These are phyloP conservation scores for Euura saliciscinereae DNA, from an alignment of 1,140 invertebrate genomes.

Conservation along the genomic window DNA sequence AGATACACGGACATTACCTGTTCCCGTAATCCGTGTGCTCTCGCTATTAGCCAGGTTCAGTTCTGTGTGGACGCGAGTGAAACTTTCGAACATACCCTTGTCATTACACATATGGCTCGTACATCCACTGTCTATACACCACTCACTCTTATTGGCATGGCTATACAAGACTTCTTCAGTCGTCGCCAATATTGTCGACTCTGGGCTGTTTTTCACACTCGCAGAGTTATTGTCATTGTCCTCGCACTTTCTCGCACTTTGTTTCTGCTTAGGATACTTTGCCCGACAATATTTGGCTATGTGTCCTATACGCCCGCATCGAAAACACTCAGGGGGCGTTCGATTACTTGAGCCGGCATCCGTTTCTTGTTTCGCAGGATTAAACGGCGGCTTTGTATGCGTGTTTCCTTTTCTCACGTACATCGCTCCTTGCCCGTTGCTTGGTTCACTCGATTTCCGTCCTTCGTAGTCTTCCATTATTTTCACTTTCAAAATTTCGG, in stretches of 20 bases:
- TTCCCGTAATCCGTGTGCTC: slow-evolving; percentile 14
- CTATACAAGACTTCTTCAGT: background rate
- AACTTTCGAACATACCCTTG: slow-evolving; percentile 17
- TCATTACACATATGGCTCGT: slow-evolving; percentile 25
- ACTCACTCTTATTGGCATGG: background rate
- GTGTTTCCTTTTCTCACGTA: background rate
- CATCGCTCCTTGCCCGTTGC: background rate
- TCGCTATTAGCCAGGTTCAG: slow-evolving; percentile 10
- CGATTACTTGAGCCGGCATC: background rate
- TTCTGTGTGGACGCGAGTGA: background rate
- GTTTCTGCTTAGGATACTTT: background rate
- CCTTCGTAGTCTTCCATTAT: background rate
- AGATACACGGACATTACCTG: slow-evolving; percentile 16
- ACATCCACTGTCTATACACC: slow-evolving; percentile 8
- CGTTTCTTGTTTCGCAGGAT: background rate
- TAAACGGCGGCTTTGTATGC: background rate
- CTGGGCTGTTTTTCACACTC: background rate
- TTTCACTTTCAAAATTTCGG: background rate
- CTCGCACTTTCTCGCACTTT: background rate
- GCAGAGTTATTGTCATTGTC: background rate
- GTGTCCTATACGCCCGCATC: background rate
- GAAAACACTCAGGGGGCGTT: background rate
- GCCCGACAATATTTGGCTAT: background rate
- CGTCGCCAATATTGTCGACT: background rate
- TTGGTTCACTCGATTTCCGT: background rate